phyloP scores from a whole-genome alignment of 2,113 vertebrate species.

The Hippopotamus amphibius region DNA sequence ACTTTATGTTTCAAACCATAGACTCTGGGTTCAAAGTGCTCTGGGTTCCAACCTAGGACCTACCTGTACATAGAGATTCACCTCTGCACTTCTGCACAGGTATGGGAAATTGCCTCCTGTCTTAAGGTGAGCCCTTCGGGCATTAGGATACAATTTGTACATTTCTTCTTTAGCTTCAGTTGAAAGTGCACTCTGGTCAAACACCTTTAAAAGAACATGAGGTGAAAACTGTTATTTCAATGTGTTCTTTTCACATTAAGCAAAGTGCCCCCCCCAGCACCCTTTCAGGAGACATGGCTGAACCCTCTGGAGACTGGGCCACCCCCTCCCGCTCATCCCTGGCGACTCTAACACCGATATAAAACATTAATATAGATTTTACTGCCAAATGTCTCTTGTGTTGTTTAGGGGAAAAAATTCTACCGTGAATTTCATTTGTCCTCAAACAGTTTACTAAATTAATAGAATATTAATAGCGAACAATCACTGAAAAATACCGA shows the following conservation, averaged over 20 bases:
- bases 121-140: constrained; percentile 97
- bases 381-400: neutral
- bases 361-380: neutral
- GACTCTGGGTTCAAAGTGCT: neutral
- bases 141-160: constrained; percentile 98
- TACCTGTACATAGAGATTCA: constrained; percentile 98
- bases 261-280: neutral
- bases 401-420: neutral
- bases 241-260: neutral
- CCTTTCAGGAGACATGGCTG: neutral
- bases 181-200: constrained; percentile 98
- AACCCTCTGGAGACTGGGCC: neutral
- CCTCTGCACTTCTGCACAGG: constrained; percentile 97
- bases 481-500: constrained; percentile 14
- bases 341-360: neutral
- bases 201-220: constrained; percentile 89
- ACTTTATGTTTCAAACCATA: neutral
- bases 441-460: constrained; percentile 42
- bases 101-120: constrained; percentile 99
- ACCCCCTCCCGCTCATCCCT: neutral
- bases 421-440: neutral
- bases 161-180: constrained; percentile 98
- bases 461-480: constrained; percentile 33
- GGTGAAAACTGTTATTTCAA: constrained; percentile 17
- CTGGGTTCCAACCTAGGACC: constrained; percentile 57